These are phyloP conservation scores for Chlorocebus sabaeus DNA, from an alignment of 2,113 vertebrate genomes.

Conservation along the genomic window DNA sequence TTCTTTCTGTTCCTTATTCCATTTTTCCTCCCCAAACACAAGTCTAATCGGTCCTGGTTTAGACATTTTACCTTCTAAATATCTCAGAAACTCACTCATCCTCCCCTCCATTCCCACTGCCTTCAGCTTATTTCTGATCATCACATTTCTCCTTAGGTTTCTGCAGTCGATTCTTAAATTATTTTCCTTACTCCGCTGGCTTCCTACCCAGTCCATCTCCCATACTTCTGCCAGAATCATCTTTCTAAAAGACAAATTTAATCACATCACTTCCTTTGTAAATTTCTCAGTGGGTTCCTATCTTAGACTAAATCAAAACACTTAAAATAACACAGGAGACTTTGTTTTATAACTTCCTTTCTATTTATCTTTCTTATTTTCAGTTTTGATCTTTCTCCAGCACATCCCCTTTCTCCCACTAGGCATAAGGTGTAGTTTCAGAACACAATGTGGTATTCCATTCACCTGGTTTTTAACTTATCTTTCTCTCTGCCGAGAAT, in stretches of 20 bases:
- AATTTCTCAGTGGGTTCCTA: background rate
- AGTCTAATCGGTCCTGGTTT: background rate
- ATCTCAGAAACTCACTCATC: background rate
- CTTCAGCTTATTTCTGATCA: background rate
- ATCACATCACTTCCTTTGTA: background rate
- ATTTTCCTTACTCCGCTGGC: background rate
- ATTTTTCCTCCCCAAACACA: background rate
- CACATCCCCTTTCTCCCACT: background rate
- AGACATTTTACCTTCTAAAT: background rate
- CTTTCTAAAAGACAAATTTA: slow-evolving; percentile 19
- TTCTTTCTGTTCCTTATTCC: background rate
- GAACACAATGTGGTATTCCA: background rate
- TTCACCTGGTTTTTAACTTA: background rate
- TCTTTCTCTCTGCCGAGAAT: background rate
- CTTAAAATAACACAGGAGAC: background rate
- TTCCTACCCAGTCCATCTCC: background rate
- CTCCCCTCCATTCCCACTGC: background rate
- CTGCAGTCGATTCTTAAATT: background rate
- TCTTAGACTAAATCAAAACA: background rate
- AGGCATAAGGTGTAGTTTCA: background rate
- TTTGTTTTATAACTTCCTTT: background rate
- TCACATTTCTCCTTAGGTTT: background rate
- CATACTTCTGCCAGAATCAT: background rate
- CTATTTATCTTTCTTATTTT: background rate
- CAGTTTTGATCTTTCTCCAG: background rate